Evolutionary conservation across 2,113 vertebrate genomes (phyloP).

Genomic region (Acrocephalus kingi): DNA sequence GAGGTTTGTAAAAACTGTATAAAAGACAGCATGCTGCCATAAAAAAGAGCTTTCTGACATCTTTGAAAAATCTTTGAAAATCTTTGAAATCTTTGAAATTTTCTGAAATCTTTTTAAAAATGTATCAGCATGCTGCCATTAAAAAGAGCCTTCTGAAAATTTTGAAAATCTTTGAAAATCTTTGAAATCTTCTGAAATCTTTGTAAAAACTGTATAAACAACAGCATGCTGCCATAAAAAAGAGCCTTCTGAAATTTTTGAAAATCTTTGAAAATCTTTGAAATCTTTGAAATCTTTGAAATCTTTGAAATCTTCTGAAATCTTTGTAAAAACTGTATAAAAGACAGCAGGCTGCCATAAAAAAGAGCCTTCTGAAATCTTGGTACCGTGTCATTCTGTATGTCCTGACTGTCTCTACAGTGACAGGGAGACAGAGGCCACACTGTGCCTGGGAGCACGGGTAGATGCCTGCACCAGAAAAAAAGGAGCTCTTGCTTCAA

Average conservation of each 20-base stretch:
- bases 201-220: not conserved
- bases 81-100: no score
- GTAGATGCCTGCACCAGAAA: not conserved
- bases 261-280: no score
- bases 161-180: no score
- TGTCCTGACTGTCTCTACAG: not conserved
- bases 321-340: not conserved
- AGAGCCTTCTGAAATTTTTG: not conserved
- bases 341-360: not conserved
- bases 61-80: no score
- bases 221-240: not conserved
- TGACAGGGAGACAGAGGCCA: not conserved
- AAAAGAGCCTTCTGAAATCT: not conserved
- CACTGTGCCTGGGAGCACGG: rapidly evolving
- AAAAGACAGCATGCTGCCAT: not conserved
- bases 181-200: no score
- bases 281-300: no score
- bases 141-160: not conserved
- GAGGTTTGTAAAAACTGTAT: not conserved
- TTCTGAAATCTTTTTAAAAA: not conserved
- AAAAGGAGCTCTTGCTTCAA: not conserved
- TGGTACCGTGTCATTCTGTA: not conserved
- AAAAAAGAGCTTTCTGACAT: not conserved
- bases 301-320: no score
- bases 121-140: not conserved